phyloP scores from a whole-genome alignment of 2,797 vertebrate species.

The Podargus strigoides region DNA sequence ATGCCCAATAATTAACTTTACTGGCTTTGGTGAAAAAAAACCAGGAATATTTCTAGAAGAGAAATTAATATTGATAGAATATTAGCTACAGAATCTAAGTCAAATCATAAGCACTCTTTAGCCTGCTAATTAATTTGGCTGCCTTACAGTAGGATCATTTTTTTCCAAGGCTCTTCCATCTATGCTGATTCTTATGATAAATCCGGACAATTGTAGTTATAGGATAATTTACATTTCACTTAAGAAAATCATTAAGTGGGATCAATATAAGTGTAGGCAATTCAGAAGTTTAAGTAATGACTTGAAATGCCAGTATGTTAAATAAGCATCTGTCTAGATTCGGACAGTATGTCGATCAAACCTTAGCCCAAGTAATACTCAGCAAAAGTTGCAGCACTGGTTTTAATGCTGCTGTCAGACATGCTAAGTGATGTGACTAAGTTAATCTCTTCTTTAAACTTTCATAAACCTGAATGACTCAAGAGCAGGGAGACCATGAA shows the following conservation, averaged over 20 bases:
- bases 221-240: constrained; percentile 36
- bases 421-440: neutral
- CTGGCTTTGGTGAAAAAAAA: constrained; percentile 42
- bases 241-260: constrained; percentile 37
- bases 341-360: constrained; percentile 11
- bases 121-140: constrained; percentile 24
- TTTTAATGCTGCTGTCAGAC: neutral
- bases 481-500: neutral
- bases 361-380: neutral
- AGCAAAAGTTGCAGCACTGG: neutral
- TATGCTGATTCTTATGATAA: constrained; percentile 16
- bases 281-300: constrained; percentile 30
- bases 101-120: neutral
- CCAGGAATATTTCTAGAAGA: constrained; percentile 28
- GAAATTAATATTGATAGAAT: constrained; percentile 44
- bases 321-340: constrained; percentile 31
- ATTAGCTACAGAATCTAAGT: neutral
- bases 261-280: constrained; percentile 30
- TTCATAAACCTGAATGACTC: neutral
- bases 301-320: constrained; percentile 28
- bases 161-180: neutral
- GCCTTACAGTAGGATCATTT: neutral
- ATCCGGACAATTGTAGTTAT: constrained; percentile 28
- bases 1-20: constrained; percentile 40
- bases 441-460: neutral